Evolutionary conservation across 2,797 vertebrate genomes (phyloP), one percentile per base, ranked within the genome.

Genomic region (Gadopsis bispinosus): DNA sequence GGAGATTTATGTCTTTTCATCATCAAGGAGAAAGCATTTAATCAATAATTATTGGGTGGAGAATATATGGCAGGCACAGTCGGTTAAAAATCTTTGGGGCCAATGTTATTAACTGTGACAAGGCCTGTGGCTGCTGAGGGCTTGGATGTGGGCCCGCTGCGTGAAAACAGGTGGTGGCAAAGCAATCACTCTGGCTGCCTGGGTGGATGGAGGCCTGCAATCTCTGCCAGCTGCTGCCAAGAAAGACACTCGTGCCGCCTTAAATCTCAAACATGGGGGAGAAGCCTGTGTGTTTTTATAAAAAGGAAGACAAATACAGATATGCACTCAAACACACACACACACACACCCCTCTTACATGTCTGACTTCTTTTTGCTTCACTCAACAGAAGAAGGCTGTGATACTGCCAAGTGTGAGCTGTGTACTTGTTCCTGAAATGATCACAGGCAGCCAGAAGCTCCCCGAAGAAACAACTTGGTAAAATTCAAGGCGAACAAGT

Each of bases 21-120:
- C 93, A 94, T 94, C 91, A 89, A 81, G 75, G 80, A 94, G 89
- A 91, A 92, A 92, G 91, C 88, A 75, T 91, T 93, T 89, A 92
- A 94, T 96, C 94, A 92, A 94, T 96, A 95, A 91, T 84, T 89
- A 84, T 81, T 76, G 39, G 81, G 71, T 59, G 76, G 71, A 84
- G 81, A 48, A 92, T 92, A 91, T 94, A 94, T 87, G 75, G 88
- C 92, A 69, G 17, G 71, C 31, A 50, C 77, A 76, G 20, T 73
- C 45, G 20, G 85, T 89, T 90, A 88, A 84, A 91, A 92, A 90
- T 83, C 89, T 91, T 90, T 77, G 63, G 78, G 81, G 77, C 75
- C 64, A 75, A 51, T 13, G 76, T 90, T 86, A 91, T 92, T 94
- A 90, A 83, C 83, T 86, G 87, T 47, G 81, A 83, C 85, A 71